Evolutionary conservation across 2,888 invertebrate species (phyloP).

Genomic region (Epinotia ramella): DNA sequence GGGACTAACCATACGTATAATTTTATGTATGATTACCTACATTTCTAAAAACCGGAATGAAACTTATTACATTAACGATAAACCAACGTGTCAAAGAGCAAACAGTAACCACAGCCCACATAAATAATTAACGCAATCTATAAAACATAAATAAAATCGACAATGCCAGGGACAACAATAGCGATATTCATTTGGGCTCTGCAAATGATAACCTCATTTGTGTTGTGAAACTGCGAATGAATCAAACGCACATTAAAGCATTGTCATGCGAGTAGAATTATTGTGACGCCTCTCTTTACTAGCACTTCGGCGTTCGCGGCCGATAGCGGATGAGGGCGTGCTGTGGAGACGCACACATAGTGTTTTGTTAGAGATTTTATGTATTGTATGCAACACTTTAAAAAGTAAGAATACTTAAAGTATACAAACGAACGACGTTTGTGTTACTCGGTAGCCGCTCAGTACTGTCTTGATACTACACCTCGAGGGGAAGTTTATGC

Average conservation of each 20-base stretch:
- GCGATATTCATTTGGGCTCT: slow-evolving; percentile 74
- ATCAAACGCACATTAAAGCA: slow-evolving; percentile 84
- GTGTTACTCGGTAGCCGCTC: too few species aligned
- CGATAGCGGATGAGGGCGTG: slow-evolving; percentile 50
- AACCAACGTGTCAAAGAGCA: slow-evolving; percentile 25
- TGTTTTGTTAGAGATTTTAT: slow-evolving; percentile 6
- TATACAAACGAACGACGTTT: neutral
- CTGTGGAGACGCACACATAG: slow-evolving; percentile 53
- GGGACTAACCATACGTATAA: too few species aligned
- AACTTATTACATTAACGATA: neutral
- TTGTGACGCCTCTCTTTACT: slow-evolving; percentile 83
- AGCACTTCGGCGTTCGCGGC: slow-evolving; percentile 75
- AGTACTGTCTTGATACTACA: too few species aligned
- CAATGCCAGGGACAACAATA: slow-evolving; percentile 63
- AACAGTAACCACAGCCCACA: slow-evolving; percentile 50
- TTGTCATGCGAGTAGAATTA: slow-evolving; percentile 83
- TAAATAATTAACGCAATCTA: slow-evolving; percentile 50
- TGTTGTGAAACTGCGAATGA: slow-evolving; percentile 72
- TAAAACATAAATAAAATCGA: slow-evolving; percentile 55
- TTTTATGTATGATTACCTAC: neutral
- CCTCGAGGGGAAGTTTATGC: neutral
- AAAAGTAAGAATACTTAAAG: too few species aligned
- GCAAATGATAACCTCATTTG: slow-evolving; percentile 84
- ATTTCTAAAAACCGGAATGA: neutral
- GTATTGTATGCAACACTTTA: neutral